Base-by-base conservation (phyloP, 92 coral and sea anemone species). In the Isaurus tuberculatus region DNA sequence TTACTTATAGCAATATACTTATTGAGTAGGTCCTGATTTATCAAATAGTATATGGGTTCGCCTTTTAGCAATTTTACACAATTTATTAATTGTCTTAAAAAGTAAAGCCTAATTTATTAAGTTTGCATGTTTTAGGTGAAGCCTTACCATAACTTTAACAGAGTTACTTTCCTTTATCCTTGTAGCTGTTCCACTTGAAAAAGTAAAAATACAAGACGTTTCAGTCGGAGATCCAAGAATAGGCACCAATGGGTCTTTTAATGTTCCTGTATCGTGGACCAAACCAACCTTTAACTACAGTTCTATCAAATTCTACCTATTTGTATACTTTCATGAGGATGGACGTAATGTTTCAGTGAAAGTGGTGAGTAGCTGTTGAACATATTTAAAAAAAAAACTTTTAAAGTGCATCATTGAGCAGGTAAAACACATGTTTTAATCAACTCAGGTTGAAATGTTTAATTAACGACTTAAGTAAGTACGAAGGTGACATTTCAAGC, bases 291-390 rank as follows among this genome's bases (percentile, higher is more conserved):
- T 77, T 64, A 77, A 55, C 55, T 77, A 77, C 46, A 77, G 82
- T 22, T 63, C 23, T 25, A 33, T 77, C 0, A 51, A 77, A 19
- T 77, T 11, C 16, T 77, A 57, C 34, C 60, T 64, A 19, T 77
- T 77, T 17, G 15, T 33, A 40, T 77, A 60, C 82, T 20, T 27
- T 23, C 82, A 65, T 14, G 30, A 77, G 70, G 82, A 60, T n/a
- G 57, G 82, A 10, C 48, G 34, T 0, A 37, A 57, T 26, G 26
- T 77, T 58, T 55, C 70, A 20, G 31, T 20, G 14, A 32, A 36
- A 34, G n/a, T 58, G 53, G 82, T 77, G 36, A 77, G 82, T 68
- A 33, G n/a, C n/a, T n/a, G n/a, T n/a, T n/a, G n/a, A n/a, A n/a
- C n/a, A n/a, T n/a, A n/a, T n/a, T n/a, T n/a, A n/a, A n/a, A n/a